These are phyloP conservation scores for Anguilla japonica DNA, from an alignment of 2,113 vertebrate genomes.

Conservation along the genomic window DNA sequence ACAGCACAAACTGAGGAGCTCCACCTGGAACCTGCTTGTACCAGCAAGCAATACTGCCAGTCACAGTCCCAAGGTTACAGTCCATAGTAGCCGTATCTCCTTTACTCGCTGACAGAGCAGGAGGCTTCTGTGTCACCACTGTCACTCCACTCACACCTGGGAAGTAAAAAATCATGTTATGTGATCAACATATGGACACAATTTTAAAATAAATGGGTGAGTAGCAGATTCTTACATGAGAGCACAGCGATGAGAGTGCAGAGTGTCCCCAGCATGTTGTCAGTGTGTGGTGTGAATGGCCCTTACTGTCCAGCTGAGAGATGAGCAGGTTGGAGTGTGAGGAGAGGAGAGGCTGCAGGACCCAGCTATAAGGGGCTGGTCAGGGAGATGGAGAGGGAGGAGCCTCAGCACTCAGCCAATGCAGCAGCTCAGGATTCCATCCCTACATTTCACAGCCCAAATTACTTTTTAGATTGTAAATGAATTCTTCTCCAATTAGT, in stretches of 20 bases:
- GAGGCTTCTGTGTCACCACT: slow-evolving; percentile 21
- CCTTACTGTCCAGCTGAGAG: slow-evolving; percentile 42
- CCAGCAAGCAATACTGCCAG: not conserved
- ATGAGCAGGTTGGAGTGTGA: slow-evolving; percentile 39
- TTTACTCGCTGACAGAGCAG: slow-evolving; percentile 39
- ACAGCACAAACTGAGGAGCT: slow-evolving; percentile 42
- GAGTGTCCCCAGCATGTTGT: slow-evolving; percentile 55
- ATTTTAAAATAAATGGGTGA: no score
- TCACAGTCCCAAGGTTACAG: slow-evolving; percentile 14
- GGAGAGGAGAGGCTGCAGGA: slow-evolving; percentile 42
- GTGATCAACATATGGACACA: no score
- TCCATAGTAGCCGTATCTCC: slow-evolving; percentile 39
- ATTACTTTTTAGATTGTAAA: not conserved
- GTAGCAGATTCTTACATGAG: slow-evolving; percentile 42
- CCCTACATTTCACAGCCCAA: no score
- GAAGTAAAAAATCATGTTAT: not conserved
- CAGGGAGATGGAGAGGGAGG: not conserved
- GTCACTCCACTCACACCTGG: slow-evolving; percentile 45
- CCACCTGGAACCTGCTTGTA: slow-evolving; percentile 54
- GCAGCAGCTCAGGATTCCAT: not conserved
- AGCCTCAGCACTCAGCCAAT: not conserved
- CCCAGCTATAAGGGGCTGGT: slow-evolving; percentile 30
- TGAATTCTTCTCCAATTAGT: not conserved
- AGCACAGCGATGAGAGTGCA: slow-evolving; percentile 55
- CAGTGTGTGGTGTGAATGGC: slow-evolving; percentile 42